A percentile compares a stretch with the other conserved stretches of the same genome.
Evolutionary conservation across 2,888 invertebrate species (phyloP).

Genomic region (Drosophila fulvimacula): DNA sequence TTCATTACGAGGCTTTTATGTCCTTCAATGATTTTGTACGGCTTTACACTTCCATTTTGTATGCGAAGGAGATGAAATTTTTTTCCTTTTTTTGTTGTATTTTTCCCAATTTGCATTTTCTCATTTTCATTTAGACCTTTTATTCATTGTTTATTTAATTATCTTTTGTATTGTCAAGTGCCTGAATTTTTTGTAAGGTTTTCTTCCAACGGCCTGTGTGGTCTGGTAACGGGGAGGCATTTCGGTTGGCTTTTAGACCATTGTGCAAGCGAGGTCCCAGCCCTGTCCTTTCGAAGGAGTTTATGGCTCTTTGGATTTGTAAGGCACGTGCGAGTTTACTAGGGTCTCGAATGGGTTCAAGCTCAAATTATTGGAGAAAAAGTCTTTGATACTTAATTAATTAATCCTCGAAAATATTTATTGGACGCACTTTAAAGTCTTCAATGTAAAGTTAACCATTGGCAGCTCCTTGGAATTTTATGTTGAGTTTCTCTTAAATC

Average conservation of each 20-base stretch:
- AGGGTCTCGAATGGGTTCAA: conserved; percentile 43
- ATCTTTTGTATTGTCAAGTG: conserved; percentile 77
- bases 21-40: conserved; percentile 70
- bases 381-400: conserved; percentile 69
- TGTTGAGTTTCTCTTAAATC: conserved; percentile 32
- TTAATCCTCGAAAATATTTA: conserved; percentile 46
- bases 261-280: conserved; percentile 13
- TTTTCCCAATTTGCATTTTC: conserved; percentile 70
- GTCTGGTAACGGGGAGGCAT: conserved; percentile 28
- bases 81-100: conserved; percentile 39
- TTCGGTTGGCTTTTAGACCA: conserved; percentile 41
- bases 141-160: conserved; percentile 78
- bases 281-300: conserved; percentile 26
- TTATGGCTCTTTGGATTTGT: conserved; percentile 20
- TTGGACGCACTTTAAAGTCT: conserved; percentile 4
- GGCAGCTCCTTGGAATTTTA: conserved; percentile 29
- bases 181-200: conserved; percentile 58
- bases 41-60: conserved; percentile 61
- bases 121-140: conserved; percentile 66
- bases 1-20: conserved; percentile 65
- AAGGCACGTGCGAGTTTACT: conserved; percentile 56
- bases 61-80: conserved; percentile 32
- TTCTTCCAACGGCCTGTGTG: conserved; percentile 37
- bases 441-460: conserved; percentile 16
- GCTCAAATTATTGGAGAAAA: conserved; percentile 36